Conservation (phyloP, 2,797 vertebrate species). For the Acridotheres tristis region DNA sequence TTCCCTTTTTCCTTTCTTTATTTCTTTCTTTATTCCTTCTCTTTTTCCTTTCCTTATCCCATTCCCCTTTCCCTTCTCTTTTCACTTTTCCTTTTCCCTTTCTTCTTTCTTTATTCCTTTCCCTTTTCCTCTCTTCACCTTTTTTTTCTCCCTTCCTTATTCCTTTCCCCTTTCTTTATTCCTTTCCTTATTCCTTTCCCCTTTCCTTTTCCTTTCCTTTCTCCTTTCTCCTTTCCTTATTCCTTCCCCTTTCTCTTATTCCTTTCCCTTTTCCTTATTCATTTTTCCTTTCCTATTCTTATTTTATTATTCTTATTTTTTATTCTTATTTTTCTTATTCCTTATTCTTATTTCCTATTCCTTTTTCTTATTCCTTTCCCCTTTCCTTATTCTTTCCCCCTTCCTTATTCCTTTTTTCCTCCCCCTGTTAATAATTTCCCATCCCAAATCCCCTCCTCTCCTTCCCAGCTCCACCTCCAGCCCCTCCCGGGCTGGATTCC, state of each 20-base stretch:
- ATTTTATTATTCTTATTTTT: too few species aligned
- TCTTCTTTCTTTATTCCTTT: too few species aligned
- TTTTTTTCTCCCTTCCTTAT: too few species aligned
- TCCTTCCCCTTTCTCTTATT: fast-evolving
- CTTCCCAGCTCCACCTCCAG: background rate
- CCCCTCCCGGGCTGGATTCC: background rate
- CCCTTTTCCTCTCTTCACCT: too few species aligned
- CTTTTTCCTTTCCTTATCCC: background rate
- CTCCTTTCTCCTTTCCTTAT: background rate
- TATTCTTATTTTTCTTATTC: background rate
- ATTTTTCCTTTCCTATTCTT: too few species aligned
- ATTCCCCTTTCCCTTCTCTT: background rate
- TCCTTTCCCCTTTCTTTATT: background rate
- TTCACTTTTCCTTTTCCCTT: background rate
- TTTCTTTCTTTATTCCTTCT: background rate
- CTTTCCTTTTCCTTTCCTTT: too few species aligned
- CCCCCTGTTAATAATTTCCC: background rate
- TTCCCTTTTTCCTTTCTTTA: background rate
- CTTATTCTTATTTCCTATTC: background rate
- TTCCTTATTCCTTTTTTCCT: background rate
- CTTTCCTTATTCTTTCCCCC: too few species aligned
- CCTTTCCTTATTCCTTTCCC: background rate
- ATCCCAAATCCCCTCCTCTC: background rate
- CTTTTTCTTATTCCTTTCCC: too few species aligned
- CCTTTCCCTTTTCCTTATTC: background rate